Base-by-base conservation (phyloP, 1,140 invertebrate genomes). In the Copidosoma floridanum region DNA sequence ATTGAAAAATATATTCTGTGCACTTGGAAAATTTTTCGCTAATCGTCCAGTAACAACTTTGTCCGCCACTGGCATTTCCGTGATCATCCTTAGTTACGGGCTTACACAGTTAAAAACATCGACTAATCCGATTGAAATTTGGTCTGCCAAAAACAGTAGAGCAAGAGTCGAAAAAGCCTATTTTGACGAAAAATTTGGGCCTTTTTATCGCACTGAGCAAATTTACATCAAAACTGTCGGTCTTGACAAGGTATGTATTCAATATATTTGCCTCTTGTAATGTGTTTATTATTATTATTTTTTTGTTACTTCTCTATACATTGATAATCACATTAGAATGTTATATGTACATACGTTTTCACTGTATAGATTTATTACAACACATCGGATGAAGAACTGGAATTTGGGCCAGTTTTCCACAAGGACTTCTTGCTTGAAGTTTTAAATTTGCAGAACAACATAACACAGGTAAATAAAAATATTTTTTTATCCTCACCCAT, bases 91-190 rank as follows among this genome's bases (percentile, higher is more conserved):
- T 46, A 82, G 93, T 71, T 75, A 85, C 83, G 85, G 85, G 60
- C 81, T 89, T 69, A 83, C 78, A 24, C 85, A 82, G 61, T 77
- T 89, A 59, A 67, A 85, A 43, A 83, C 94, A 0, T 96, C 92
- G 2, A 97, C 94, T 0, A 89, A 99, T 83, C 97, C 97, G 0
- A 95, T 99, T 0, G 88, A 99, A 77, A 81, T 99, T 23, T 99
- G 98, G 98, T 95, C 96, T 1, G 87, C 95, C 0, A 90, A 95
- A 0, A 80, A 82, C 24, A 96, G 93, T 2, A 83, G 88, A 27
- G 93, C 95, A 2, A 83, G 97, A 10, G 67, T 88, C 5, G 94
- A 99, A 78, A 87, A 89, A 60, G 84, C 93, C 57, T 98, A 89
- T 78, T 99, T 94, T 76, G 95, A 99, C 75, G 85, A 85, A 1